Evolutionary conservation across 2,797 vertebrate species (phyloP).

Genomic region (Hydrolagus colliei): DNA sequence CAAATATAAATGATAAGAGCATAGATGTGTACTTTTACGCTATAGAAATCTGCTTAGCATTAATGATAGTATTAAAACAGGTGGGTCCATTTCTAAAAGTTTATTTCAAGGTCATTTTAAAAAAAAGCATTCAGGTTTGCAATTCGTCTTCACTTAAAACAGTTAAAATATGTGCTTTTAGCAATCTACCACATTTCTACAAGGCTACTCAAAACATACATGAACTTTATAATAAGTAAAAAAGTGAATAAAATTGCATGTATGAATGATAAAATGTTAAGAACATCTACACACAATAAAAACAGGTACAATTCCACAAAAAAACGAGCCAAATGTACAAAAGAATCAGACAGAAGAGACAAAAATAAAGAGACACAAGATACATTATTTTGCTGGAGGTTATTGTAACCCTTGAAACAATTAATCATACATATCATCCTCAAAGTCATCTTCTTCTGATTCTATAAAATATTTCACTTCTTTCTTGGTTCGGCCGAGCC

Average conservation of each 20-base stretch:
- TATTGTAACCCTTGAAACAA: conserved; percentile 58
- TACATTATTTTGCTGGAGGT: conserved; percentile 55
- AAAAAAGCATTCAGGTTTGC: conserved; percentile 74
- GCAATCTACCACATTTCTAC: conserved; percentile 86
- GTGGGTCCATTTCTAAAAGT: conserved; percentile 73
- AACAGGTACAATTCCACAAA: conserved; percentile 86
- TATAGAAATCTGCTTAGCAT: conserved; percentile 37
- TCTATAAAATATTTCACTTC: conserved; percentile 92
- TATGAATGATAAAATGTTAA: conserved; percentile 86
- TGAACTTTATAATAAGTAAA: conserved; percentile 90
- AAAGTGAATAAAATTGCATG: conserved; percentile 87
- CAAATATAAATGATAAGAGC: too few species aligned
- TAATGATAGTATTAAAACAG: conserved; percentile 35
- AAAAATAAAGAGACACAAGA: conserved; percentile 64
- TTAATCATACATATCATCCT: conserved; percentile 90
- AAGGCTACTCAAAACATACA: conserved; percentile 90
- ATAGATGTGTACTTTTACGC: too few species aligned
- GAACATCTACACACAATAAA: conserved; percentile 94
- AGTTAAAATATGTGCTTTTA: conserved; percentile 90
- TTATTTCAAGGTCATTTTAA: conserved; percentile 96
- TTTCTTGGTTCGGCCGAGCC: conserved; percentile 81
- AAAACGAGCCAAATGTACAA: conserved; percentile 93
- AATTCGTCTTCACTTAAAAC: conserved; percentile 68
- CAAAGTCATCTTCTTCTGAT: conserved; percentile 77
- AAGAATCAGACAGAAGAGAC: conserved; percentile 78